Evolutionary conservation across 2,113 vertebrate genomes (phyloP).

Genomic region (Chaetorhynchus papuensis): DNA sequence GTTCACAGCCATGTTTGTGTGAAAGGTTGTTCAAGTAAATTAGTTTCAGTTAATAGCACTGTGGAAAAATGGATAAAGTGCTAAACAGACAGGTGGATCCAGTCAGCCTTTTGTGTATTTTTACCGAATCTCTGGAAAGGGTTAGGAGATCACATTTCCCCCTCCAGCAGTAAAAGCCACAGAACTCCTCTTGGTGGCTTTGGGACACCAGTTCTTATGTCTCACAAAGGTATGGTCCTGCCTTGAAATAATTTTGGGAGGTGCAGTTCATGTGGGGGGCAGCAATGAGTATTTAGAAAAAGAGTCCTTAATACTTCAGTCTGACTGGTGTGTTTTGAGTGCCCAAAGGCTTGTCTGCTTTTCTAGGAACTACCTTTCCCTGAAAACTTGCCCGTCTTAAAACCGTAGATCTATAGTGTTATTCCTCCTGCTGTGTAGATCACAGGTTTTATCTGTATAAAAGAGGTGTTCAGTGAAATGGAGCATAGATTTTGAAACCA

Average conservation of each 20-base stretch:
- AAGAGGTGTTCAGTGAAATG: not conserved
- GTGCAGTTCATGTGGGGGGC: not conserved
- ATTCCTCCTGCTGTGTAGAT: not conserved
- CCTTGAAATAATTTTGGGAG: not conserved
- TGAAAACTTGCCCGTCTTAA: not conserved
- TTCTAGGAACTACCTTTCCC: not conserved
- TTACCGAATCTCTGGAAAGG: not conserved
- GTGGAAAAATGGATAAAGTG: slow-evolving; percentile 10
- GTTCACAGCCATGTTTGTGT: not conserved
- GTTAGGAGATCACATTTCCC: not conserved
- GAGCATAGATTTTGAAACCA: not conserved
- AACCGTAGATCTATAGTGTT: not conserved
- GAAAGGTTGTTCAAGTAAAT: slow-evolving; percentile 37
- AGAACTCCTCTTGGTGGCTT: slow-evolving; percentile 33
- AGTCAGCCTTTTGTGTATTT: slow-evolving; percentile 22
- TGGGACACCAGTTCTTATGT: not conserved
- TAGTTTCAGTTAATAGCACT: slow-evolving; percentile 20
- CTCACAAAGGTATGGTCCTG: not conserved
- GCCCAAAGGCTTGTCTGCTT: not conserved
- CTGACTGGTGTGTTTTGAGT: not conserved
- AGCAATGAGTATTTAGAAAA: not conserved
- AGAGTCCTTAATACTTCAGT: not conserved
- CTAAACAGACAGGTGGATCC: slow-evolving; percentile 43
- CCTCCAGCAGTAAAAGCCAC: slow-evolving; percentile 9
- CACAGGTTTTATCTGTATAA: not conserved